Conservation (phyloP, 1,140 invertebrate species). For the Drosophila athabasca region DNA sequence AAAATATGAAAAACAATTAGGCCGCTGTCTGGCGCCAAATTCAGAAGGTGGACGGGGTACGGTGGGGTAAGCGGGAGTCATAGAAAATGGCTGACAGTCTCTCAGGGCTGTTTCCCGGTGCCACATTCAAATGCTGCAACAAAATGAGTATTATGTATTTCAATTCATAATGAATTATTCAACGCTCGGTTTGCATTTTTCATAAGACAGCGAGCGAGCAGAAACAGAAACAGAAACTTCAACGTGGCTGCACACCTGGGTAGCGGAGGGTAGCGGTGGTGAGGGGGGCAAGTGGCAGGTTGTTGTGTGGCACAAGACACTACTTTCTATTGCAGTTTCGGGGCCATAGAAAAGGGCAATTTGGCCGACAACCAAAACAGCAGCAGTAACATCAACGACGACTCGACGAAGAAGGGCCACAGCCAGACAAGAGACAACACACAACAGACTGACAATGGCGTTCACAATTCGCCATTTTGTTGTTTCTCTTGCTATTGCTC, state of each 20-base stretch:
- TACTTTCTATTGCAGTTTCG: slow-evolving; percentile 49
- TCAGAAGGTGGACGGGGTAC: slow-evolving; percentile 19
- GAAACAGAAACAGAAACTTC: slow-evolving; percentile 19
- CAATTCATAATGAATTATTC: slow-evolving; percentile 77
- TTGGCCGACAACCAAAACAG: slow-evolving; percentile 36
- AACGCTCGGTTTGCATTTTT: slow-evolving; percentile 67
- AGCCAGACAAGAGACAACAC: slow-evolving; percentile 3
- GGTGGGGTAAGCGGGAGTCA: slow-evolving; percentile 23
- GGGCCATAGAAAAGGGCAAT: slow-evolving; percentile 41
- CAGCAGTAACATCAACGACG: slow-evolving; percentile 25
- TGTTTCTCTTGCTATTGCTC: slow-evolving; percentile 6
- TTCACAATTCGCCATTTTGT: slow-evolving; percentile 56
- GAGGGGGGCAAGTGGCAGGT: neutral
- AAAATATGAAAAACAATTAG: slow-evolving; percentile 81
- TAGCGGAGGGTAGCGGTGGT: neutral
- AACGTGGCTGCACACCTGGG: slow-evolving; percentile 22
- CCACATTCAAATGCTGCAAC: slow-evolving; percentile 62
- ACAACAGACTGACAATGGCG: slow-evolving; percentile 55
- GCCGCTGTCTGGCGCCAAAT: slow-evolving; percentile 50
- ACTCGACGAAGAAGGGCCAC: neutral
- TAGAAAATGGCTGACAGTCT: slow-evolving; percentile 63
- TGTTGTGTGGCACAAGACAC: slow-evolving; percentile 36
- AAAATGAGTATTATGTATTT: slow-evolving; percentile 80
- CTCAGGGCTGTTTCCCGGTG: slow-evolving; percentile 36
- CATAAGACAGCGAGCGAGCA: slow-evolving; percentile 46